Percentiles rank a stretch among this genome's conserved stretches.
phyloP scores from a whole-genome alignment of 2,797 vertebrate genomes.

The Petrocephalus schoutedeni region DNA sequence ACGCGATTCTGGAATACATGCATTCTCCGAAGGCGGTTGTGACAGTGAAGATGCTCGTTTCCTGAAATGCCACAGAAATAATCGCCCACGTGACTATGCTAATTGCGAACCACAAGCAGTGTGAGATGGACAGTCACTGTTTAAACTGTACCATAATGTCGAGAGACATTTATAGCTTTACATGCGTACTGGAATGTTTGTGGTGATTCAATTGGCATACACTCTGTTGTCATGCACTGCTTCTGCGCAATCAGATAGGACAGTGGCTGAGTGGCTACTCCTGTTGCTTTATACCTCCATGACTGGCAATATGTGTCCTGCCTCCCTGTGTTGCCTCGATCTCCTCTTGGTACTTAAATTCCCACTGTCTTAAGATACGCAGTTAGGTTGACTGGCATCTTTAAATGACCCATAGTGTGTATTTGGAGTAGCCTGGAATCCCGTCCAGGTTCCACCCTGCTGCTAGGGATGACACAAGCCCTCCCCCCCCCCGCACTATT shows the following conservation, averaged over 20 bases:
- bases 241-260: not conserved
- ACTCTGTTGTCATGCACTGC: not conserved
- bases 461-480: not conserved
- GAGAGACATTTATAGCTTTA: not conserved
- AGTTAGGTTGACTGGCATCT: not conserved
- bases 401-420: not conserved
- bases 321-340: not conserved
- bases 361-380: not conserved
- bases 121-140: not conserved
- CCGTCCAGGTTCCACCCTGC: not conserved
- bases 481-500: not conserved
- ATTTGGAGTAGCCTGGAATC: not conserved
- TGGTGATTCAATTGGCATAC: not conserved
- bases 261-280: not conserved
- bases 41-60: not conserved
- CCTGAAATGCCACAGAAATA: not conserved
- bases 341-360: not conserved
- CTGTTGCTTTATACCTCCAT: not conserved
- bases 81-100: not conserved
- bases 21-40: not conserved
- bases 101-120: not conserved
- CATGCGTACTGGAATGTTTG: not conserved
- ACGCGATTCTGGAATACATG: not conserved
- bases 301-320: not conserved
- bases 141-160: not conserved